Percentiles rank a stretch among this genome's conserved stretches.
phyloP scores from a whole-genome alignment of 2,113 vertebrate species.

The Nothocercus julius region DNA sequence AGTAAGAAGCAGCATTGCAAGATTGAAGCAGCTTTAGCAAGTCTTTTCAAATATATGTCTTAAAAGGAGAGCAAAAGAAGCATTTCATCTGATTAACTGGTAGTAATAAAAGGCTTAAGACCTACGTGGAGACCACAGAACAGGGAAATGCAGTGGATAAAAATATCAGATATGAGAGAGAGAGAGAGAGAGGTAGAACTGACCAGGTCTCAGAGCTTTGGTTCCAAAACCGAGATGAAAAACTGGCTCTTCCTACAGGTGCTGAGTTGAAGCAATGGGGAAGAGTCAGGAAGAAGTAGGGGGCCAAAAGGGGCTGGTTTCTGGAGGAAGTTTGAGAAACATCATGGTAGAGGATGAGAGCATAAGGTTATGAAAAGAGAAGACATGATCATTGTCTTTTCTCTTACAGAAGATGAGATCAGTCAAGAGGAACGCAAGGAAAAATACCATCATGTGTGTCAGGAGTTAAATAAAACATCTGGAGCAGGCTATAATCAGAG shows the following conservation, averaged over 20 bases:
- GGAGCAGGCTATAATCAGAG: not conserved
- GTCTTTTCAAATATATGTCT: not conserved
- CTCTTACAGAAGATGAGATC: not conserved
- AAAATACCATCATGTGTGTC: not conserved
- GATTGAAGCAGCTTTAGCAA: not conserved
- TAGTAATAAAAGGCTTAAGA: conserved; percentile 24
- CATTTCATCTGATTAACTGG: not conserved
- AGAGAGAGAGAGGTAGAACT: not conserved
- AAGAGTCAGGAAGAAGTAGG: not conserved
- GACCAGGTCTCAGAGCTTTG: not conserved
- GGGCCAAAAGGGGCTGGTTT: not conserved
- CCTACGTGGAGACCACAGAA: not conserved
- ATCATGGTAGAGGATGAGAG: not conserved
- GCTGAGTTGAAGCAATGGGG: not conserved
- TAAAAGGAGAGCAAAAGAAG: not conserved
- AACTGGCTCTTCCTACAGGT: not conserved
- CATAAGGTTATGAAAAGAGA: not conserved
- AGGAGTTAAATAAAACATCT: not conserved
- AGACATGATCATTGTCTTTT: not conserved
- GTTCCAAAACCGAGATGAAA: not conserved
- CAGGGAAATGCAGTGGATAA: not conserved
- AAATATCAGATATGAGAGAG: not conserved
- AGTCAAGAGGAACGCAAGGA: not conserved
- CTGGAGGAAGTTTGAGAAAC: not conserved
- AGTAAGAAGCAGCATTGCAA: not conserved